Conservation (phyloP, 2,888 invertebrate species). For the Celastrina argiolus region DNA sequence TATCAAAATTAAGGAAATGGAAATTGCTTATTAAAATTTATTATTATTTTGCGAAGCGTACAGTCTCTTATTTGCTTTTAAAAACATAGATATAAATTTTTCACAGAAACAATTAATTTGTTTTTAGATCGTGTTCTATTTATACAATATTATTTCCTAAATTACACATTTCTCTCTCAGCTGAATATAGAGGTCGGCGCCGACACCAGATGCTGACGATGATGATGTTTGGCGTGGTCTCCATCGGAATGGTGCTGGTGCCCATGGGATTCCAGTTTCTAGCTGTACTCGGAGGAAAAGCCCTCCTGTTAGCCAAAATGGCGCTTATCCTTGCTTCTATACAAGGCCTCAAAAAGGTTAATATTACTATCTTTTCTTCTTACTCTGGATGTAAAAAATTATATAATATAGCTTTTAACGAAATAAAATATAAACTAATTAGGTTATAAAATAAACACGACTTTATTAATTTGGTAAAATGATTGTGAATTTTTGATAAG, state of each 20-base stretch:
- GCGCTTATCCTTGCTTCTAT: conserved; percentile 87
- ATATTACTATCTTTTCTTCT: conserved; percentile 14
- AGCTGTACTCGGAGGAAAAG: conserved; percentile 89
- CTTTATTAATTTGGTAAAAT: background rate
- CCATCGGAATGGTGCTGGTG: conserved; percentile 85
- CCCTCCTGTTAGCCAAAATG: conserved; percentile 87
- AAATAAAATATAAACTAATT: background rate
- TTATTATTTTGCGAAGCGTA: too few relatives aligned
- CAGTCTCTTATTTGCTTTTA: too few relatives aligned
- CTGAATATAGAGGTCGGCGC: conserved; percentile 75
- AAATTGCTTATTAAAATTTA: too few relatives aligned
- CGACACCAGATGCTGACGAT: conserved; percentile 84
- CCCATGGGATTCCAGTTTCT: conserved; percentile 92
- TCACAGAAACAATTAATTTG: too few relatives aligned
- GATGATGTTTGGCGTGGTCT: conserved; percentile 87
- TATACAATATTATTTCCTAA: background rate
- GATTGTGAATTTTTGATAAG: background rate
- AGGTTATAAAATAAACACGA: conserved; percentile 1
- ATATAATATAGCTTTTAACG: background rate
- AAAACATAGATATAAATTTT: too few relatives aligned
- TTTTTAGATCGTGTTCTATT: too few relatives aligned
- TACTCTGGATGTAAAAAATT: background rate
- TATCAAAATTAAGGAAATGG: too few relatives aligned
- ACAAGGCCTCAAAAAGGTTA: conserved; percentile 86
- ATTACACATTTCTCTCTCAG: conserved; percentile 39